Percentiles rank a stretch among this genome's conserved stretches.
Conservation (phyloP, 2,888 invertebrate genomes). For the Zeuzera pyrina region DNA sequence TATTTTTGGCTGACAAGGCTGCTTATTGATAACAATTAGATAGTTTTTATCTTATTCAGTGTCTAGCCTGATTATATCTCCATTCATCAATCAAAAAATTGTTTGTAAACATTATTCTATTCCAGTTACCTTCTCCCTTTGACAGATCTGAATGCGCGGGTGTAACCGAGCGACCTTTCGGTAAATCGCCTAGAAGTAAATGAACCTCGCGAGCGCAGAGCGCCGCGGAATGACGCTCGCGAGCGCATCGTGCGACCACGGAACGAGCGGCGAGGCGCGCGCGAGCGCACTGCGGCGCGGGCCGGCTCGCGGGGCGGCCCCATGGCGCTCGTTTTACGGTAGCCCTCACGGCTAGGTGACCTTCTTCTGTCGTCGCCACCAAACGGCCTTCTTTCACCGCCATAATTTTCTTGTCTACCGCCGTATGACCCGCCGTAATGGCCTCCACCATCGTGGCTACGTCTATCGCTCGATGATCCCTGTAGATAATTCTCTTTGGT, state of each 20-base stretch:
- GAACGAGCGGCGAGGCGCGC: slow-evolving; percentile 69
- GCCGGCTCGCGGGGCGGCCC: slow-evolving; percentile 60
- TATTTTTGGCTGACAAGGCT: no score
- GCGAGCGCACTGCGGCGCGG: slow-evolving; percentile 50
- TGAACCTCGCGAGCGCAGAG: slow-evolving; percentile 66
- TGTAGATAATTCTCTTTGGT: slow-evolving; percentile 66
- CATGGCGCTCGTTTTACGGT: slow-evolving; percentile 64
- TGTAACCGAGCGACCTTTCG: slow-evolving; percentile 53
- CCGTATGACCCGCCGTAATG: slow-evolving; percentile 70
- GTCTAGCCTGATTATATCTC: no score
- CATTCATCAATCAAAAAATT: no score
- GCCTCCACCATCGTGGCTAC: slow-evolving; percentile 71
- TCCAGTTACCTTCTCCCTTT: slow-evolving; percentile 67
- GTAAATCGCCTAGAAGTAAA: slow-evolving; percentile 51
- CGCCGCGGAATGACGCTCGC: slow-evolving; percentile 68
- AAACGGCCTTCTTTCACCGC: slow-evolving; percentile 61
- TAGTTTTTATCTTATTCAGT: no score
- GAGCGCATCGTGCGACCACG: slow-evolving; percentile 70
- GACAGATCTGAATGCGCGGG: slow-evolving; percentile 57
- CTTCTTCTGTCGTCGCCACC: slow-evolving; percentile 70
- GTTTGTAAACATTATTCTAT: slow-evolving; percentile 32
- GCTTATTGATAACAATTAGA: no score
- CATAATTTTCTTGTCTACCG: slow-evolving; percentile 72
- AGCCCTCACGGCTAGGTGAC: slow-evolving; percentile 64
- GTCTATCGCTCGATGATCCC: slow-evolving; percentile 70